Percentiles rank a stretch among this genome's conserved stretches.
phyloP scores from a whole-genome alignment of 92 coral and sea anemone genomes.

The Zoanthus sociatus region DNA sequence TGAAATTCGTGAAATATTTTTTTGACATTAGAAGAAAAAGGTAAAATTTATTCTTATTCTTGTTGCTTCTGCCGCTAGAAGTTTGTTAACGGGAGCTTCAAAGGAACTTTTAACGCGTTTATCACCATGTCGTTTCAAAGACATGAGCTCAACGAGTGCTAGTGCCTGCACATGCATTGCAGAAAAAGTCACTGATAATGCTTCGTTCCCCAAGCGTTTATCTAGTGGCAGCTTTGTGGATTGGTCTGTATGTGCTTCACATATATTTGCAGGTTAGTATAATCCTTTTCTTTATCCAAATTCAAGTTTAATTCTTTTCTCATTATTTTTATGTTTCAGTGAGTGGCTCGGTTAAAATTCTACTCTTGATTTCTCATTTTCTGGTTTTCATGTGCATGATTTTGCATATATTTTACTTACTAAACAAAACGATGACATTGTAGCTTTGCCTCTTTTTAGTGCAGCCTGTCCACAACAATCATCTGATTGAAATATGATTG shows the following conservation, averaged over 20 bases:
- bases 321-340: too few relatives aligned
- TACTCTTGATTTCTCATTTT: too few relatives aligned
- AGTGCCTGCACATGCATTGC: neutral
- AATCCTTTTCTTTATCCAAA: neutral
- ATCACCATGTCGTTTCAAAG: neutral
- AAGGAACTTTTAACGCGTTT: neutral
- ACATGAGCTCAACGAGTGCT: neutral
- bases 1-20: neutral
- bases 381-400: too few relatives aligned
- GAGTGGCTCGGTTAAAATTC: too few relatives aligned
- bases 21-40: neutral
- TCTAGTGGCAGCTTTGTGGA: conserved; percentile 80
- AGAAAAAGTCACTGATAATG: conserved; percentile 6
- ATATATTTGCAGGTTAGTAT: conserved; percentile 76
- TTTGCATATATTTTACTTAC: too few relatives aligned
- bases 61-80: neutral
- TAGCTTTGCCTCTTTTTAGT: too few relatives aligned
- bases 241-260: conserved; percentile 74
- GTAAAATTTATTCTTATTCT: neutral
- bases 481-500: too few relatives aligned
- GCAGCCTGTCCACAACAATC: too few relatives aligned
- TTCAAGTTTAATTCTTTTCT: too few relatives aligned
- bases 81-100: neutral
- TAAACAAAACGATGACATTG: too few relatives aligned
- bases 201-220: conserved; percentile 75